Base-by-base conservation (phyloP, 2,888 invertebrate genomes). In the Lordiphosa fenestrarum region DNA sequence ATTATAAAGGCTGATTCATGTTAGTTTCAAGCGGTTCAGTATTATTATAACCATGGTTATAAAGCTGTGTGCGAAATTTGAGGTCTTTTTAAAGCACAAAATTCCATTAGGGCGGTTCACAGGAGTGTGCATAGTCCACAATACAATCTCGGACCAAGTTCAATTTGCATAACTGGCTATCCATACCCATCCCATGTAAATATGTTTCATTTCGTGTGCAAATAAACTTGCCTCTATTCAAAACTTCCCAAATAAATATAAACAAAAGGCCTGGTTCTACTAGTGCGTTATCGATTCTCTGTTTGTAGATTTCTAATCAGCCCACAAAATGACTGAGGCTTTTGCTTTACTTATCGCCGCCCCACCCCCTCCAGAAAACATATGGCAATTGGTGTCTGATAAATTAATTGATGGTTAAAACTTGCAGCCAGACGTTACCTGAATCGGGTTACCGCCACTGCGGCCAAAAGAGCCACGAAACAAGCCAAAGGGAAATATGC, bases 401-500 rank as follows among this genome's bases (percentile, higher is more conserved):
- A 51, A 41, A 40, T 69, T 80, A 47, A 53, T 30, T 30, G 30
- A 30, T 30, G 9, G 30, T 30, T 9, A 30, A 30, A 9, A 30
- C 9, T 9, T 9, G 30, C 25, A 30, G 9, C 30, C 7, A 30
- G 9, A 3, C 30, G 9, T 30, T 30, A 89, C 90, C 89, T 88
- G 90, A 36, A 81, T 67, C 6, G 89, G 82, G 59, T 64, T 86
- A 35, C 75, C 30, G 9, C 30, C 73, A 30, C 78, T 75, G 35
- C 62, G 72, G 0, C 77, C 74, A 42, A 88, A 80, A 13, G 89
- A 88, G 53, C 73, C 73, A 37, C 89, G 87, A 47, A 90, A 72
- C 44, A 89, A 86, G 33, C 87, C 87, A 64, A 90, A 89, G 49
- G 89, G 84, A 62, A 90, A 83, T 46, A 89, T 76, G 64, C 88